phyloP scores from a whole-genome alignment of 2,888 invertebrate species.

The Psococerastis gibbosa region DNA sequence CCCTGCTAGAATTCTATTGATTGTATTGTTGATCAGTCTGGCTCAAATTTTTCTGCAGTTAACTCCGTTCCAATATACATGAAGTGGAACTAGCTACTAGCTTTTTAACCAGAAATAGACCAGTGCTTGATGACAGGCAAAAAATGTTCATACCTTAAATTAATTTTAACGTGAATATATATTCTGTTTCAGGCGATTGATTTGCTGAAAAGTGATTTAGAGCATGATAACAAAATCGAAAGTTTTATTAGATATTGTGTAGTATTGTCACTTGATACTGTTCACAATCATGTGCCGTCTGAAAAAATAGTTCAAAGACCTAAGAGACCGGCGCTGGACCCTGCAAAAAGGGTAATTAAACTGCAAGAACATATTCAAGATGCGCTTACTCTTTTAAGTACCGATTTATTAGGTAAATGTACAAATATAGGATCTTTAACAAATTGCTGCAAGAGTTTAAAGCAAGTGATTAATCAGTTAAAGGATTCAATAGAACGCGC shows the following conservation, averaged over 20 bases:
- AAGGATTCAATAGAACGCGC: conserved; percentile 5
- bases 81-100: too few relatives aligned
- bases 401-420: conserved; percentile 1
- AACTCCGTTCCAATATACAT: too few relatives aligned
- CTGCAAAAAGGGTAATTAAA: conserved; percentile 1
- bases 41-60: too few relatives aligned
- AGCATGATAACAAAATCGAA: background rate
- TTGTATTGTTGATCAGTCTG: too few relatives aligned
- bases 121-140: too few relatives aligned
- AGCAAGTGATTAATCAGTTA: conserved; percentile 5
- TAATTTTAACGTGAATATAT: too few relatives aligned
- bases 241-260: conserved; percentile 3
- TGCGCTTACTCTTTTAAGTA: background rate
- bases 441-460: conserved; percentile 8
- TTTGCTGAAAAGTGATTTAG: background rate
- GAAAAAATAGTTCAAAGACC: background rate
- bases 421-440: conserved; percentile 2
- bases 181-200: conserved; percentile 3
- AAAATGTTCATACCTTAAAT: too few relatives aligned
- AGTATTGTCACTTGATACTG: conserved; percentile 1
- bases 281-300: background rate
- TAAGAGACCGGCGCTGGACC: background rate
- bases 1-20: too few relatives aligned
- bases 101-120: too few relatives aligned
- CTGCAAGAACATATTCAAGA: conserved; percentile 6